Evolutionary conservation across 2,113 vertebrate species (phyloP), one percentile per base, ranked within the genome.

Genomic region (Lepus timidus): DNA sequence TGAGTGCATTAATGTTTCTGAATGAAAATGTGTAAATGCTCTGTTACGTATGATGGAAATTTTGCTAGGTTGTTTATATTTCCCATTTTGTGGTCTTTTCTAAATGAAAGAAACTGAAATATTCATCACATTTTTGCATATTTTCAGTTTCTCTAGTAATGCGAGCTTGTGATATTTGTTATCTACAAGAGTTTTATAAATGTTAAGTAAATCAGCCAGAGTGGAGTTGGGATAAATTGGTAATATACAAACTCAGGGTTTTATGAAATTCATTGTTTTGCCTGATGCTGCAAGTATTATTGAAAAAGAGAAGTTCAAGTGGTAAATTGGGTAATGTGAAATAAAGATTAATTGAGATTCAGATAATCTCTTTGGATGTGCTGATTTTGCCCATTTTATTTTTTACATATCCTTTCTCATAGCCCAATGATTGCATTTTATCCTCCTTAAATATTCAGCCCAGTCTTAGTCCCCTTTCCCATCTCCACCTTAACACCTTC

Each of bases 161-260:
- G 27, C 67, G 74, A 90, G 20, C 20, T 11, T 86, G 68, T 74
- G 65, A 16, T 94, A 86, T 96, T 91, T 95, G 68, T 94, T 88
- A 97, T 88, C 58, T 70, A 55, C 22, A 71, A 67, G 83, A 75
- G 49, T 88, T 88, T 94, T 94, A 25, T 82, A 83, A 94, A 75
- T 86, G 70, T 85, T 61, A 92, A 95, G 74, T 96, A 95, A 88
- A 96, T 95, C 94, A 96, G 70, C 74, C 36, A 19, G 86, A 90
- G 58, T 83, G 70, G 79, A 65, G 51, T 71, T 92, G 61, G 51
- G 67, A 88, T 96, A 91, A 88, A 80, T 95, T 83, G 91, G 61
- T 75, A 88, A 83, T 83, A 83, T 3, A 65, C 17, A 71, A 82
- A 93, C 64, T 94, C 68, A 67, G 27, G 68, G 64, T 83, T 96